phyloP scores from a whole-genome alignment of 2,888 invertebrate species.

The Eristalis tenax region DNA sequence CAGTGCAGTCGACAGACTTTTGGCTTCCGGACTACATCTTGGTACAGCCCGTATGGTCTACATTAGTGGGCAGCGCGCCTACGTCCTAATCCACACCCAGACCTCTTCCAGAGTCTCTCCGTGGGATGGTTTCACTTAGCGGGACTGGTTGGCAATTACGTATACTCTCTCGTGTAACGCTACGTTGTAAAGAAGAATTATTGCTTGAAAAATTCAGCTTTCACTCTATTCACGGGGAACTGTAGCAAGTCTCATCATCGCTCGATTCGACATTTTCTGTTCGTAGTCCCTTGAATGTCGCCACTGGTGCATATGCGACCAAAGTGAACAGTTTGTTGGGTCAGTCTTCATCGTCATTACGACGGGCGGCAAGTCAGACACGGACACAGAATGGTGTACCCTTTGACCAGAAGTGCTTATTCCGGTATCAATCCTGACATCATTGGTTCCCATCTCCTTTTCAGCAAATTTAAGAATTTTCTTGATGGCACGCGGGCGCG shows the following conservation, averaged over 20 bases:
- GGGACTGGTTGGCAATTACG: no score
- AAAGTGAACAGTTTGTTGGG: slow-evolving; percentile 98
- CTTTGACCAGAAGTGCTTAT: slow-evolving; percentile 99
- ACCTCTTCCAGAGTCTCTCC: no score
- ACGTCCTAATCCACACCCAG: no score
- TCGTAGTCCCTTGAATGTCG: slow-evolving; percentile 95
- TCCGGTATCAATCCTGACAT: slow-evolving; percentile 99
- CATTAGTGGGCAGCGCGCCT: no score
- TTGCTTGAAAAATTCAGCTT: slow-evolving; percentile 57
- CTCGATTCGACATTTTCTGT: slow-evolving; percentile 96
- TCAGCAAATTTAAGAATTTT: slow-evolving; percentile 98
- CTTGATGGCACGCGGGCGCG: slow-evolving; percentile 98
- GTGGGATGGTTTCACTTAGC: no score
- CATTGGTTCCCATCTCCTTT: slow-evolving; percentile 99
- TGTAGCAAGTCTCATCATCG: slow-evolving; percentile 87
- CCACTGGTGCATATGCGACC: slow-evolving; percentile 97
- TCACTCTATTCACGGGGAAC: slow-evolving; percentile 62
- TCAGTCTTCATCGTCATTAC: slow-evolving; percentile 99
- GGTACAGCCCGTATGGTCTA: no score
- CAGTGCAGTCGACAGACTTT: no score
- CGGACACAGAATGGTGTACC: slow-evolving; percentile 99
- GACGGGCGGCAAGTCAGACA: slow-evolving; percentile 96
- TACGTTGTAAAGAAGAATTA: no score
- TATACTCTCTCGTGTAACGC: no score
- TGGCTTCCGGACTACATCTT: no score